Base-by-base conservation (phyloP, 92 coral and sea anemone species). In the Montipora capitata region DNA sequence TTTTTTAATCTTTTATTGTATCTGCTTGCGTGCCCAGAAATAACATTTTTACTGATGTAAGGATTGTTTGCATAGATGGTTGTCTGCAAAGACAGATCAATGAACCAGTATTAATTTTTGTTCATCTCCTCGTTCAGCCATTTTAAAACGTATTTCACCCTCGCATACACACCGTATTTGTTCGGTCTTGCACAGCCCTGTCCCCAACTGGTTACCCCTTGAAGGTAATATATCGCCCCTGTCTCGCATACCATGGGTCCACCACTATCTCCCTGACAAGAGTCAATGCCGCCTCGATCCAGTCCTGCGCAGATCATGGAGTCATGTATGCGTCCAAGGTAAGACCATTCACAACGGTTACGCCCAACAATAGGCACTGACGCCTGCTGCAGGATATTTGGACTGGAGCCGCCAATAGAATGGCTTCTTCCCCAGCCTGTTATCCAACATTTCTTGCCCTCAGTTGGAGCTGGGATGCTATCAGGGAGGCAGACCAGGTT, bases 251-350 rank as follows among this genome's bases (percentile, higher is more conserved):
- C 92, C 92, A 88, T 56, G 3, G 88, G 92, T 7, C 92, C 92
- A 69, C 92, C 92, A 52, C 87, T 81, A 42, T 90, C 93, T 45
- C 93, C 93, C 65, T 90, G 93, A 77, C 93, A 90, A 40, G 93
- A 90, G 77, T 90, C 93, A 72, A 90, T 70, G 61, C 93, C 93
- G 4, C 93, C 93, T 61, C 85, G 86, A 59, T 88, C 92, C 59
- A 88, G 61, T 3, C 92, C 92, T 8, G 92, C 92, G 72, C 92
- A 88, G 18, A 90, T 89, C 93, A 90, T 90, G 40, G 93, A 90
- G 74, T 90, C 93, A 84, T 90, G 93, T 11, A 90, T 90, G 68
- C 80, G 89, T 43, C 93, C 93, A 7, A 90, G 61, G 77, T 90
- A 90, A 7, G 89, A 67, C 57, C 73, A 90, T 39, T 81, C 83